Percentiles rank a stretch among this genome's conserved stretches.
phyloP scores from a whole-genome alignment of 1,140 invertebrate genomes.

The Zaprionus inermis region DNA sequence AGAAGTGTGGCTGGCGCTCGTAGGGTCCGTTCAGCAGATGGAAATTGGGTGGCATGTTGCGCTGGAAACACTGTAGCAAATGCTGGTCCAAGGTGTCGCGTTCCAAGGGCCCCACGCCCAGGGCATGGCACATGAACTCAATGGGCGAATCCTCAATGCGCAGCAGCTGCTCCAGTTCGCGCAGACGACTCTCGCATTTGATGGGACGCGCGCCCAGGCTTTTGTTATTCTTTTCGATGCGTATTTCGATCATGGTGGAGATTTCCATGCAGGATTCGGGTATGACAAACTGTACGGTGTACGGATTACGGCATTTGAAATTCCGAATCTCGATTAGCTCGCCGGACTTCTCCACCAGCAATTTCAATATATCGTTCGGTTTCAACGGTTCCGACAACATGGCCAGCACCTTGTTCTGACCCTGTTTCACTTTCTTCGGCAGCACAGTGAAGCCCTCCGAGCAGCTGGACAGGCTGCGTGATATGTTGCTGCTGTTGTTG shows the following conservation, averaged over 20 bases:
- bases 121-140: constrained; percentile 94
- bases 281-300: constrained; percentile 91
- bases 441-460: constrained; percentile 80
- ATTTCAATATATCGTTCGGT: constrained; percentile 89
- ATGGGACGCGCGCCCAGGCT: constrained; percentile 91
- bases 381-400: constrained; percentile 90
- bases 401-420: constrained; percentile 92
- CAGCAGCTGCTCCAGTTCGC: constrained; percentile 92
- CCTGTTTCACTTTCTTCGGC: constrained; percentile 84
- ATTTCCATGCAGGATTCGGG: constrained; percentile 91
- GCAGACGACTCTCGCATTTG: constrained; percentile 92
- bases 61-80: constrained; percentile 91
- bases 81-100: constrained; percentile 92
- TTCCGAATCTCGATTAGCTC: constrained; percentile 90
- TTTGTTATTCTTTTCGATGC: constrained; percentile 91
- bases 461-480: constrained; percentile 78
- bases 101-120: constrained; percentile 91
- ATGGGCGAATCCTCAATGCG: constrained; percentile 91
- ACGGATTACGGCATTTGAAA: constrained; percentile 91
- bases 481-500: constrained; percentile 48
- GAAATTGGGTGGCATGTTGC: constrained; percentile 92
- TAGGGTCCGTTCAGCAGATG: constrained; percentile 88
- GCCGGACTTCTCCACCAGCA: constrained; percentile 91
- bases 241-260: constrained; percentile 91
- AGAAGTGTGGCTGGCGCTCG: constrained; percentile 83